Evolutionary conservation across 2,888 invertebrate species (phyloP).

Genomic region (Hemithea aestivaria): DNA sequence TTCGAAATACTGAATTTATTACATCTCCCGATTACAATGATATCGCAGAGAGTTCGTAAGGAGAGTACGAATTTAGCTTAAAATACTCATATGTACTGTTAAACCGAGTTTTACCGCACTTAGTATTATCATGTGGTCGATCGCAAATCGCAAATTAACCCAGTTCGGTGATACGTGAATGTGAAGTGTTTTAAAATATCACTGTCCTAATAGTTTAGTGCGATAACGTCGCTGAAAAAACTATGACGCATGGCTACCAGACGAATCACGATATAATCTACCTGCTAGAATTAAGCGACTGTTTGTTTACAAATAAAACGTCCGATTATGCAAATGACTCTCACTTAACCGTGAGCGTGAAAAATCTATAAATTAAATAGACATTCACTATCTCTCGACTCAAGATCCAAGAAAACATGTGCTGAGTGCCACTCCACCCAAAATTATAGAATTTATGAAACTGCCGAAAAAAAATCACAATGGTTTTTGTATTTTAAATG

Average conservation of each 20-base stretch:
- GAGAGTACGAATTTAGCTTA: slow-evolving; percentile 17
- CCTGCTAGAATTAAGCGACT: background rate
- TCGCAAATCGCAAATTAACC: slow-evolving; percentile 47
- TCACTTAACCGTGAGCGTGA: slow-evolving; percentile 13
- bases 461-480: no score
- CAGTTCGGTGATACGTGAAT: slow-evolving; percentile 39
- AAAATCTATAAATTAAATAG: no score
- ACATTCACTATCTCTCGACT: no score
- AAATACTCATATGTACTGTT: slow-evolving; percentile 20
- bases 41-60: slow-evolving; percentile 21
- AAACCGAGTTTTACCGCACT: slow-evolving; percentile 21
- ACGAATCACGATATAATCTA: no score
- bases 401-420: no score
- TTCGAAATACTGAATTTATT: slow-evolving; percentile 38
- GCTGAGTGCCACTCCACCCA: no score
- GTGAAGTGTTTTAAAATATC: slow-evolving; percentile 23
- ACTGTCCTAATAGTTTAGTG: slow-evolving; percentile 13
- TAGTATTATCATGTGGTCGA: slow-evolving; percentile 39
- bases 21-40: slow-evolving; percentile 34
- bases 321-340: slow-evolving; percentile 21
- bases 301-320: slow-evolving; percentile 25
- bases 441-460: no score
- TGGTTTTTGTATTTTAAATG: no score
- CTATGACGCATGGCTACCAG: no score
- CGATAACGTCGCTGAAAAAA: slow-evolving; percentile 8